Evolutionary conservation across 1,140 invertebrate species (phyloP), one percentile per base, ranked within the genome.

Genomic region (Drosophila orosa): DNA sequence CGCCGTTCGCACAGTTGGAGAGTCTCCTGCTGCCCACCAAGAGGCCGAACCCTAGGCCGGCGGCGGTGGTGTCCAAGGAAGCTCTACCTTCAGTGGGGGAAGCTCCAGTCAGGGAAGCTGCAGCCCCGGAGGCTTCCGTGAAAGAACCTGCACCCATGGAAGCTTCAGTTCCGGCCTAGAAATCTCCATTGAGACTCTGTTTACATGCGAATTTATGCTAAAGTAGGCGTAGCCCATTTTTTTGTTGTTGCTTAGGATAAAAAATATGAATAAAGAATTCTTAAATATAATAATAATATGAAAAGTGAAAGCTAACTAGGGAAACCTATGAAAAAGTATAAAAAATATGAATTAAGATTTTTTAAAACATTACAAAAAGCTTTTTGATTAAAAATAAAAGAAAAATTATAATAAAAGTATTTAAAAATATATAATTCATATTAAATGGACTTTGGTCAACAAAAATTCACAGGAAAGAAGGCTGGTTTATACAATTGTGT

Each of bases 1-100:
- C 85, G 3, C 85, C 85, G 0, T 65, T 89, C 1, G 59, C 47
- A 13, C 42, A 48, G n/a, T 19, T 90, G 25, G 62, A 72, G 9
- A 57, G 25, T 6, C 31, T 73, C 4, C 12, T 84, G 54, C 24
- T 84, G 33, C 56, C 66, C 13, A 17, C 45, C 12, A 47, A 74
- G 1, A 50, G 22, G 5, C 15, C 71, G 12, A 80, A 5, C 5
- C 22, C 63, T 9, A 13, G 7, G 5, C 6, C 27, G 3, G 17
- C 5, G 2, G 13, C 8, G 3, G 12, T 3, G 2, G 0, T 4
- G 22, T 3, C 60, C 35, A 24, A 55, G 35, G n/a, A 54, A 31
- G 4, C 35, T 1, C 12, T 8, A 39, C 12, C 22, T 37, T 19
- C 15, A 24, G 40, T 31, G 1, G 17, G 13, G 5, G 25, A 35